Evolutionary conservation across 2,888 invertebrate species (phyloP).

Genomic region (Chloroclystis v-ata): DNA sequence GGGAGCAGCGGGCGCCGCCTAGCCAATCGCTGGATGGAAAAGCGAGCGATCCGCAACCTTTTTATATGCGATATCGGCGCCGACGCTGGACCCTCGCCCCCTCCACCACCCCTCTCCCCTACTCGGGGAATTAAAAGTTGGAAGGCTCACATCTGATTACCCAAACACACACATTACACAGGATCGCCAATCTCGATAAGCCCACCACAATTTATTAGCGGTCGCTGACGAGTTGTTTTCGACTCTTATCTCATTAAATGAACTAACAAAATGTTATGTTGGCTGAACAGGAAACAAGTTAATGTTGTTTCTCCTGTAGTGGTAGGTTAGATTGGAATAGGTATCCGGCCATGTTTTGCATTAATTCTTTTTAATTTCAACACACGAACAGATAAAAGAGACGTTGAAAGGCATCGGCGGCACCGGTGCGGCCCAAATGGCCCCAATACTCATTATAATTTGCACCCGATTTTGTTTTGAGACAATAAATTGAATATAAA

Average conservation of each 20-base stretch:
- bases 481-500: slow-evolving; percentile 75
- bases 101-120: slow-evolving; percentile 38
- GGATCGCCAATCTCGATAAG: slow-evolving; percentile 69
- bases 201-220: slow-evolving; percentile 63
- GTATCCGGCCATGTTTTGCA: slow-evolving; percentile 9
- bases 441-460: slow-evolving; percentile 70
- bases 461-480: slow-evolving; percentile 77
- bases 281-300: slow-evolving; percentile 27
- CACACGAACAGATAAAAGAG: slow-evolving; percentile 37
- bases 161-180: slow-evolving; percentile 68
- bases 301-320: slow-evolving; percentile 25
- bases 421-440: slow-evolving; percentile 36
- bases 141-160: slow-evolving; percentile 72
- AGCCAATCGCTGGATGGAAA: slow-evolving; percentile 79
- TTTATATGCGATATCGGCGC: slow-evolving; percentile 75
- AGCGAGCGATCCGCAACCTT: slow-evolving; percentile 77
- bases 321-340: slow-evolving; percentile 16
- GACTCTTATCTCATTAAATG: slow-evolving; percentile 49
- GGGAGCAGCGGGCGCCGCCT: slow-evolving; percentile 80
- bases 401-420: slow-evolving; percentile 41
- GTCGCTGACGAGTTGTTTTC: slow-evolving; percentile 58
- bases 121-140: slow-evolving; percentile 71
- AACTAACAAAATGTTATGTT: slow-evolving; percentile 35
- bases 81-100: slow-evolving; percentile 60
- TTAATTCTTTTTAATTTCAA: slow-evolving; percentile 14